Conservation (phyloP, 2,113 vertebrate genomes). For the Cyanoderma ruficeps region DNA sequence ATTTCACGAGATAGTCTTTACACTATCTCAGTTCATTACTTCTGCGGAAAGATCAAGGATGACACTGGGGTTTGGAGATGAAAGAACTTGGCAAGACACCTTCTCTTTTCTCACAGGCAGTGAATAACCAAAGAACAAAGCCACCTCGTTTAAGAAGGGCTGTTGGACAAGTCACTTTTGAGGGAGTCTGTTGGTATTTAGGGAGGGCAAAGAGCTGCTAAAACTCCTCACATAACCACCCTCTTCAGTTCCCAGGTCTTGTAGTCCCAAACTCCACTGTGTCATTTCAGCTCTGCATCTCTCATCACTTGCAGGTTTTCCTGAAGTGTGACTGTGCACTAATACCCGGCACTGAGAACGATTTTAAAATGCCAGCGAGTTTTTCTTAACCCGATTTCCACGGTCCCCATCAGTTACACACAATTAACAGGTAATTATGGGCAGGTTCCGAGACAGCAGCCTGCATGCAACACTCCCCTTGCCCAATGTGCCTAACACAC, state of each 20-base stretch:
- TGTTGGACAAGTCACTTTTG: neutral
- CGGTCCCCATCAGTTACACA: neutral
- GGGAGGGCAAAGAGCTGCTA: neutral
- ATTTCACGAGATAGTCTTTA: neutral
- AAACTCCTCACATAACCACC: neutral
- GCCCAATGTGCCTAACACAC: neutral
- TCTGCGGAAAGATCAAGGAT: conserved; percentile 10
- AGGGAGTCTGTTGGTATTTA: neutral
- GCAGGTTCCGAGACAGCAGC: neutral
- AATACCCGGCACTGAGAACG: neutral
- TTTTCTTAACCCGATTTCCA: neutral
- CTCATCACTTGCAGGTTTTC: neutral
- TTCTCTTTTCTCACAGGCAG: neutral
- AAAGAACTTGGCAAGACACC: neutral
- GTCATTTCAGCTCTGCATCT: neutral
- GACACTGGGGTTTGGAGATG: neutral
- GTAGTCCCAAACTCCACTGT: neutral
- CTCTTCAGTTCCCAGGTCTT: neutral
- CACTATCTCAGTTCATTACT: neutral
- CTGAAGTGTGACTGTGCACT: neutral
- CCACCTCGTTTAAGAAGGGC: neutral
- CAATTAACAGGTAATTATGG: neutral
- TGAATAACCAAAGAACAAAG: neutral
- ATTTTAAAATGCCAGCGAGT: neutral
- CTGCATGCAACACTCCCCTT: accelerated